Conservation (phyloP, 2,113 vertebrate species). For the Cyanoramphus novaezelandiae region DNA sequence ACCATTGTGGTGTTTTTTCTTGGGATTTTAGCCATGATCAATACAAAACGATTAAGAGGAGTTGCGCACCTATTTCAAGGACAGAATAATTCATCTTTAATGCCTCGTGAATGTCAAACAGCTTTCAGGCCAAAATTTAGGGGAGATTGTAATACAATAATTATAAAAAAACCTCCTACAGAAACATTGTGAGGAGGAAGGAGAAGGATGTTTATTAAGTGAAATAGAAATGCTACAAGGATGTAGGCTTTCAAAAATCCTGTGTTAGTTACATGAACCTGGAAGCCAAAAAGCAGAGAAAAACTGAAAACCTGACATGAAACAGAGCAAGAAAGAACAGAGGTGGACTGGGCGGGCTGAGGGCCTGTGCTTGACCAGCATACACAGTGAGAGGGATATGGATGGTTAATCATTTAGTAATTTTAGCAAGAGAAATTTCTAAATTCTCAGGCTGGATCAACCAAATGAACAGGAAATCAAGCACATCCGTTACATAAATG, state of each 20-base stretch:
- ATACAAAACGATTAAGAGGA: neutral
- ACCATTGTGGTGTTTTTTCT: neutral
- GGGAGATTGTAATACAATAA: neutral
- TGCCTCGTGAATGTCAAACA: neutral
- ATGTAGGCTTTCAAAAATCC: neutral
- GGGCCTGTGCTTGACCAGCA: neutral
- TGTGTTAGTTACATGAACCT: neutral
- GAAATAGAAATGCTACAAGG: neutral
- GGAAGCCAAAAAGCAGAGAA: neutral
- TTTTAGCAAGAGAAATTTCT: neutral
- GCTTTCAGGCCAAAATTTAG: slow-evolving; percentile 26
- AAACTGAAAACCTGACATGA: neutral
- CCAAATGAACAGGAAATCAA: neutral
- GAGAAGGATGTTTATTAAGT: neutral
- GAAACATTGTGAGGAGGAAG: neutral
- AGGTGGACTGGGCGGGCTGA: neutral
- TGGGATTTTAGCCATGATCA: neutral
- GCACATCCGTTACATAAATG: neutral
- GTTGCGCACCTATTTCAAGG: neutral
- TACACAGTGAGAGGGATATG: neutral
- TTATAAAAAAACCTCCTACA: neutral
- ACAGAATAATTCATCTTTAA: slow-evolving; percentile 31
- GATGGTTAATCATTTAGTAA: neutral
- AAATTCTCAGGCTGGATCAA: neutral
- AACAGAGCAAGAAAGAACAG: neutral